Evolutionary conservation across 2,888 invertebrate species (phyloP), one percentile per base, ranked within the genome.

Genomic region (Onchidella celtica): DNA sequence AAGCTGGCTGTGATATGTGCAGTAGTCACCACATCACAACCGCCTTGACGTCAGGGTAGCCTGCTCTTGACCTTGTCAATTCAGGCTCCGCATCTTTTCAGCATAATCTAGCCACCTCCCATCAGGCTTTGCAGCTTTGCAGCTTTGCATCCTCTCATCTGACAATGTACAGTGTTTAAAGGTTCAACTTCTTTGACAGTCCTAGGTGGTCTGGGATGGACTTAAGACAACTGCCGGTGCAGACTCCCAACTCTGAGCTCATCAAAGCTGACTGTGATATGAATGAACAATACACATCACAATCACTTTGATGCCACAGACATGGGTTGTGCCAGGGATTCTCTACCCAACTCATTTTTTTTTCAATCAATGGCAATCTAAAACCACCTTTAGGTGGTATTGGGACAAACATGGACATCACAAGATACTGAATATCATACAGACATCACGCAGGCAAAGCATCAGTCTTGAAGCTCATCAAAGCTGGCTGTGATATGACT

Each of bases 261-360:
- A 93, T 97, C 97, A 97, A 97, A 97, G 97, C 97, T 97, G 97
- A 80, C 97, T 98, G 97, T 98, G 97, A 97, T 98, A 97, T 97
- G 97, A 94, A 93, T 57, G 11, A 14, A 36, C 92, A 86, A 89
- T 90, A 73, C 96, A 96, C 95, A 95, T 95, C 97, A 97, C 97
- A 96, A 94, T 96, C 97, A 96, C 96, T 96, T 96, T 96, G 97
- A 96, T 95, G 95, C 95, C 95, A 73, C 94, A 95, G 93, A 86
- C 87, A 90, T 87, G 85, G 86, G 86, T 40, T 24, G 4, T 38
- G 27, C 32, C n/a, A n/a, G n/a, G n/a, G n/a, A n/a, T n/a, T n/a
- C 55, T 27, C 2, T 69, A 34, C 21, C 47, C 47, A 47, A 47
- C 47, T 47, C 47, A 11, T 17, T 17, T 47, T 47, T 47, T 17